Evolutionary conservation across 2,888 invertebrate species (phyloP), one percentile per base, ranked within the genome.

Genomic region (Hypselothyrea guttata): DNA sequence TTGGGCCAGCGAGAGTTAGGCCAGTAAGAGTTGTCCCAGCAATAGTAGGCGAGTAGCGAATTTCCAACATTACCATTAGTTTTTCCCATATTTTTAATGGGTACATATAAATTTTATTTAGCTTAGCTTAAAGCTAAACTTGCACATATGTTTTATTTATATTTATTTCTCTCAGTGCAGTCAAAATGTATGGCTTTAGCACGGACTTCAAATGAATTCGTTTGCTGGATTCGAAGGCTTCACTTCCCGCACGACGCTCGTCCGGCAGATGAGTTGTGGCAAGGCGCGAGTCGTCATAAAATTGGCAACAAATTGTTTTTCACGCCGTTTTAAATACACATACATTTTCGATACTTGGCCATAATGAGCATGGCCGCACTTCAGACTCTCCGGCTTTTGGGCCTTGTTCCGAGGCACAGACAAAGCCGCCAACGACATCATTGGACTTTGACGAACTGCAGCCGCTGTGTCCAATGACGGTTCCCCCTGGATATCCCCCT

Each of bases 251-350:
- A 38, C 44, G 38, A 5, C 28, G 35, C 68, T 62, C 62, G 65
- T 63, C 61, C 40, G 65, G 15, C 47, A 57, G 60, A 73, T 78
- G 83, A 83, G 75, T 71, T 76, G 69, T 74, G 71, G 71, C 61
- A 45, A 79, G 76, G 52, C 67, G 74, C 71, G 77, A 86, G 86
- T 78, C 71, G 66, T 82, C 87, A 86, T 87, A 88, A 88, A 87
- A 84, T 85, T 79, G 77, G 73, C 70, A 87, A 88, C 87, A 88
- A 87, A 88, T 86, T 87, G 87, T 84, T 87, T 76, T 87, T 86
- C 87, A 84, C 86, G 87, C 87, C 84, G 82, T 77, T 87, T 87
- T 86, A 83, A 83, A 83, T 84, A 76, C 77, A 72, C 84, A 76
- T 75, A 72, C 84, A 81, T 83, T 82, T 78, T 79, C 83, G 79